phyloP scores from a whole-genome alignment of 2,888 invertebrate genomes.

The Pherbina coryleti region DNA sequence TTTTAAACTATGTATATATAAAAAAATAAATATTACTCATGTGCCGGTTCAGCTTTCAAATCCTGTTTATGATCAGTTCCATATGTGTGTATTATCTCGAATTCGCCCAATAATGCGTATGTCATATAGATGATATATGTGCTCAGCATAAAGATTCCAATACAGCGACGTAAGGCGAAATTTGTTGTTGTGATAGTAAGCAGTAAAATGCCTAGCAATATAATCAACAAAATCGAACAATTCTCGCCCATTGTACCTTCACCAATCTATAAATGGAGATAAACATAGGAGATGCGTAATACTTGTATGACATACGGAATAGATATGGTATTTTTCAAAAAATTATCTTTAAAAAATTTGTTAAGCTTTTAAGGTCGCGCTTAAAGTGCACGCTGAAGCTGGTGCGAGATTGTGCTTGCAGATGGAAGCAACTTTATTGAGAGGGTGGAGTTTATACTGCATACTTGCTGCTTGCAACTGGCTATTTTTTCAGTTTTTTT shows the following conservation, averaged over 20 bases:
- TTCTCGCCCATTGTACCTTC: constrained; percentile 55
- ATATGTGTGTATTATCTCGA: constrained; percentile 46
- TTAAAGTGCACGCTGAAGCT: no score
- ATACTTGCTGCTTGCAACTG: no score
- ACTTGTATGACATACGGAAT: no score
- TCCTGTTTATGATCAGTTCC: constrained; percentile 50
- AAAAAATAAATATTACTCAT: constrained; percentile 10
- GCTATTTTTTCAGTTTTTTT: no score
- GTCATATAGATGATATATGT: constrained; percentile 43
- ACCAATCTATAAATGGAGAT: constrained; percentile 18
- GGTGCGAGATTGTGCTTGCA: no score
- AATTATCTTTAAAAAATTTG: no score
- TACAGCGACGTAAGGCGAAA: constrained; percentile 46
- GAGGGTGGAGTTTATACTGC: no score
- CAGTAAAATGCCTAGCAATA: constrained; percentile 43
- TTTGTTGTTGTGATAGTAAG: constrained; percentile 49
- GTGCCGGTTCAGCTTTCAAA: constrained; percentile 32
- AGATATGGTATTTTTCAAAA: neutral
- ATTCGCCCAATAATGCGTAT: constrained; percentile 41
- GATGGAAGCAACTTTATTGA: no score
- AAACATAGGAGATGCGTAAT: no score
- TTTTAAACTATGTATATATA: no score
- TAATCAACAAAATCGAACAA: constrained; percentile 49
- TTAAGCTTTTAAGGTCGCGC: no score
- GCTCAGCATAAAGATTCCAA: constrained; percentile 42